phyloP scores from a whole-genome alignment of 2,888 invertebrate genomes.

The Nemapogon koenigi region DNA sequence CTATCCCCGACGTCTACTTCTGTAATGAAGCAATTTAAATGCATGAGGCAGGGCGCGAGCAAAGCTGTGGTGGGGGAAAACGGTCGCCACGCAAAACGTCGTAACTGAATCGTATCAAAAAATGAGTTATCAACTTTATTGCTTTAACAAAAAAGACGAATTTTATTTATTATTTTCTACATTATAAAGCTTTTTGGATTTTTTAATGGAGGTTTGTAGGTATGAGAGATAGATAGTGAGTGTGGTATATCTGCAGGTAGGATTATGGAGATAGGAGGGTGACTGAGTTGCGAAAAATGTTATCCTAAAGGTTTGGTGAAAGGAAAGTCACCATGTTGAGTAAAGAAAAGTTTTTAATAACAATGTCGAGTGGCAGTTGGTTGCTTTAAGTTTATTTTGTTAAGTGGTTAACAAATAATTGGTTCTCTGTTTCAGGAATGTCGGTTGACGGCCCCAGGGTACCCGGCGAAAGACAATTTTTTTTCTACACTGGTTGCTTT shows the following conservation, averaged over 20 bases:
- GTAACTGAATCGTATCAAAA: constrained; percentile 19
- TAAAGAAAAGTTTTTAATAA: no score
- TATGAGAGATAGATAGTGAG: constrained; percentile 59
- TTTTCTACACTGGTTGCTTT: no score
- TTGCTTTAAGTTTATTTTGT: no score
- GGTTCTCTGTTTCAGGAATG: no score
- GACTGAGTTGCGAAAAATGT: constrained; percentile 50
- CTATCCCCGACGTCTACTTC: constrained; percentile 55
- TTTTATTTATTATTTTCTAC: constrained; percentile 16
- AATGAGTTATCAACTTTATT: constrained; percentile 20
- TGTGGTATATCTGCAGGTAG: constrained; percentile 60
- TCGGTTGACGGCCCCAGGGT: no score
- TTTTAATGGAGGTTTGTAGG: constrained; percentile 28
- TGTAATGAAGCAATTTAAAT: constrained; percentile 68
- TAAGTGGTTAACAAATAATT: no score
- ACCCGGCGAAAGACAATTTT: no score
- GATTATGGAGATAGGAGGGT: constrained; percentile 45
- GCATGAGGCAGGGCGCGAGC: constrained; percentile 66
- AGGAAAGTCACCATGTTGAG: no score
- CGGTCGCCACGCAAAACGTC: constrained; percentile 23
- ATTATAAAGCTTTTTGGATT: neutral
- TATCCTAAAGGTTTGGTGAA: constrained; percentile 4
- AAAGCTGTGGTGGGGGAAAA: constrained; percentile 49
- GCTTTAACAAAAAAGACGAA: accelerated
- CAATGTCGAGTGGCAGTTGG: no score